Evolutionary conservation across 1,140 invertebrate genomes (phyloP).

Genomic region (Drosophila eugracilis): DNA sequence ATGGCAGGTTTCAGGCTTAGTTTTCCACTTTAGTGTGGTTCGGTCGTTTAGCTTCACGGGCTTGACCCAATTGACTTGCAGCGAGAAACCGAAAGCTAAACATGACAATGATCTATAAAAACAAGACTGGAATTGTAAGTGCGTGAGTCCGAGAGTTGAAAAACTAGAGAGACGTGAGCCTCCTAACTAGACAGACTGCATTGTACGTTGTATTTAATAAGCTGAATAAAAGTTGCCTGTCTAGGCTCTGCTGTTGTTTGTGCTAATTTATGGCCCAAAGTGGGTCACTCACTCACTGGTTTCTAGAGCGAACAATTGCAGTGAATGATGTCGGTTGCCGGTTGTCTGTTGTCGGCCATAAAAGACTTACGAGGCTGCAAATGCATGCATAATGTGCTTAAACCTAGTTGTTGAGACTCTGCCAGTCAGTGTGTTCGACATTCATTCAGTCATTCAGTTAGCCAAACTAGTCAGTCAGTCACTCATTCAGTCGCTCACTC

Average conservation of each 20-base stretch:
- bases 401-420: conserved; percentile 40
- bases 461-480: conserved; percentile 14
- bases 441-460: conserved; percentile 39
- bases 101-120: conserved; percentile 55
- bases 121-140: conserved; percentile 43
- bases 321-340: conserved; percentile 48
- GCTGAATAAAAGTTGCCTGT: conserved; percentile 36
- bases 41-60: conserved; percentile 28
- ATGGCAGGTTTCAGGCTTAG: conserved; percentile 58
- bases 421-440: conserved; percentile 23
- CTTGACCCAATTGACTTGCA: conserved; percentile 62
- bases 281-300: conserved; percentile 68
- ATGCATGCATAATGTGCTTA: conserved; percentile 74
- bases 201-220: conserved; percentile 54
- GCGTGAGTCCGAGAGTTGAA: conserved; percentile 48
- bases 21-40: conserved; percentile 13
- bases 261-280: conserved; percentile 75
- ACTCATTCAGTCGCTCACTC: conserved; percentile 20
- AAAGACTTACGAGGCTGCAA: conserved; percentile 68
- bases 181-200: conserved; percentile 36
- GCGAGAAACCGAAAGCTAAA: conserved; percentile 40
- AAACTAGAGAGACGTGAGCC: conserved; percentile 14
- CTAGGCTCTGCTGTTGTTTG: conserved; percentile 46
- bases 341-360: conserved; percentile 61
- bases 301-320: conserved; percentile 71